These are phyloP conservation scores for Maniola hyperantus DNA, from an alignment of 2,888 invertebrate genomes.

Conservation along the genomic window DNA sequence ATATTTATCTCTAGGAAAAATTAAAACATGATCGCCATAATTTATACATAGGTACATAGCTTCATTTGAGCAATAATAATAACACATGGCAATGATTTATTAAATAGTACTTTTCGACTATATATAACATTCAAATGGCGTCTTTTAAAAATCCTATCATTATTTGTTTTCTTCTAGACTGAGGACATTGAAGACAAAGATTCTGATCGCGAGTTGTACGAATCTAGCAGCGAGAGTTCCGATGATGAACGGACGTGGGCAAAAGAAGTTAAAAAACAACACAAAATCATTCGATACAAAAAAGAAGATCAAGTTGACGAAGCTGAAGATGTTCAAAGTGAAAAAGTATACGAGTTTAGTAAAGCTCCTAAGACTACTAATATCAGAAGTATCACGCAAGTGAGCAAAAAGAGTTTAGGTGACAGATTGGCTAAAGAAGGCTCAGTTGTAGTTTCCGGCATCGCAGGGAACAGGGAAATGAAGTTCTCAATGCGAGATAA, in stretches of 20 bases:
- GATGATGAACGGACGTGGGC: conserved; percentile 92
- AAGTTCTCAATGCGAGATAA: conserved; percentile 86
- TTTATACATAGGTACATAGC: too few species aligned
- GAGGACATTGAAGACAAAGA: conserved; percentile 69
- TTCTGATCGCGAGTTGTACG: conserved; percentile 80
- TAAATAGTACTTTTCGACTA: too few species aligned
- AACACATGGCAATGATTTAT: too few species aligned
- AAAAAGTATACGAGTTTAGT: conserved; percentile 55
- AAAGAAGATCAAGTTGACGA: conserved; percentile 56
- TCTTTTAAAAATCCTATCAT: conserved; percentile 15
- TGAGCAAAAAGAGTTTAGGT: conserved; percentile 86
- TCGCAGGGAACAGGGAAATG: conserved; percentile 90
- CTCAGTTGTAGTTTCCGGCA: conserved; percentile 73
- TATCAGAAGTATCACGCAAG: conserved; percentile 74
- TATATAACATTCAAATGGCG: too few species aligned
- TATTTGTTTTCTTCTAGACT: conserved; percentile 47
- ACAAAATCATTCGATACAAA: conserved; percentile 82
- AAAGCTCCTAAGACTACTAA: conserved; percentile 79
- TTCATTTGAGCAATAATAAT: too few species aligned
- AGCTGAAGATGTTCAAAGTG: conserved; percentile 43
- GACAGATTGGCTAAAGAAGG: conserved; percentile 87
- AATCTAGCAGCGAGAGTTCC: conserved; percentile 81
- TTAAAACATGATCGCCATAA: too few species aligned
- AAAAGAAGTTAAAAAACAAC: conserved; percentile 90
- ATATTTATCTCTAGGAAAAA: too few species aligned